phyloP scores from a whole-genome alignment of 2,888 invertebrate species.

The Ophonus ardosiacus region DNA sequence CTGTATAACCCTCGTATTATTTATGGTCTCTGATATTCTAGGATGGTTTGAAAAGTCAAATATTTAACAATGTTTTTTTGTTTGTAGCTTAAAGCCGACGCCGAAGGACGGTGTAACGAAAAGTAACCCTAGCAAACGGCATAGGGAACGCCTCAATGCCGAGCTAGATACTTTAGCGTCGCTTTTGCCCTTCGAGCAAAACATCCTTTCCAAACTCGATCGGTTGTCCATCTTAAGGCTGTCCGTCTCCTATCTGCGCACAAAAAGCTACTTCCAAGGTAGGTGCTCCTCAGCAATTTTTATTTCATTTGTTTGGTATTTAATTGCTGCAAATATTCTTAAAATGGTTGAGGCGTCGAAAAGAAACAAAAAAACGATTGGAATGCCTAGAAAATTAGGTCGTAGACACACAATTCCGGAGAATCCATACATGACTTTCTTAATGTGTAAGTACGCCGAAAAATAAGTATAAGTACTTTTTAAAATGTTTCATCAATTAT shows the following conservation, averaged over 20 bases:
- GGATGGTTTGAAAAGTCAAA: background rate
- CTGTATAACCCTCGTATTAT: too few relatives aligned
- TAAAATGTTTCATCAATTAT: too few relatives aligned
- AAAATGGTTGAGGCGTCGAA: too few relatives aligned
- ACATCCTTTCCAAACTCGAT: slow-evolving; percentile 98
- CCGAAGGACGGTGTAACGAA: slow-evolving; percentile 97
- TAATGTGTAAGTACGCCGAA: too few relatives aligned
- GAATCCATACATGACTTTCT: too few relatives aligned
- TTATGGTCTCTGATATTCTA: too few relatives aligned
- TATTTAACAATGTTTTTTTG: background rate
- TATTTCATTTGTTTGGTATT: too few relatives aligned
- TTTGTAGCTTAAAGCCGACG: slow-evolving; percentile 91
- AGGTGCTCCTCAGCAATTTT: slow-evolving; percentile 68
- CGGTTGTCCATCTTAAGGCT: slow-evolving; percentile 97
- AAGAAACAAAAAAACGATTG: too few relatives aligned
- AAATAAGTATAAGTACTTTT: too few relatives aligned
- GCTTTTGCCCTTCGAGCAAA: slow-evolving; percentile 96
- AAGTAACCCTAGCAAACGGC: slow-evolving; percentile 98
- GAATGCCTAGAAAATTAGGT: too few relatives aligned
- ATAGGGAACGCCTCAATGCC: slow-evolving; percentile 97
- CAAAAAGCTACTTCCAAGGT: slow-evolving; percentile 99
- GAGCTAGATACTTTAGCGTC: slow-evolving; percentile 98
- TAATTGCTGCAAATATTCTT: too few relatives aligned
- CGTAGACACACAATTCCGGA: too few relatives aligned
- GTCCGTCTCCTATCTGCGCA: slow-evolving; percentile 98